Evolutionary conservation across 2,113 vertebrate species (phyloP).

Genomic region (Gobiocypris rarus): DNA sequence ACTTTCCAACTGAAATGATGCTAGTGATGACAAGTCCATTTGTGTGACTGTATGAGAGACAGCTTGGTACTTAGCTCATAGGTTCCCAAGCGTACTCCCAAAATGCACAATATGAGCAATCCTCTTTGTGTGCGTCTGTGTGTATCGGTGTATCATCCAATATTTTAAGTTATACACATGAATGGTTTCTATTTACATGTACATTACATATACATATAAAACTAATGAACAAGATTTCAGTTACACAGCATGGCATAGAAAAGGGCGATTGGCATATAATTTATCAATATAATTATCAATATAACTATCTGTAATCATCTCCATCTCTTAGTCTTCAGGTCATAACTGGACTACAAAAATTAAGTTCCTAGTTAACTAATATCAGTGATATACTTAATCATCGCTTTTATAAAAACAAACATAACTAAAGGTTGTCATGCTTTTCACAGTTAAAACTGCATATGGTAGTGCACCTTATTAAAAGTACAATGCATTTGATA

Average conservation of each 20-base stretch:
- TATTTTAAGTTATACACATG: slow-evolving; percentile 52
- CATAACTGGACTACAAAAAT: slow-evolving; percentile 34
- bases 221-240: slow-evolving; percentile 59
- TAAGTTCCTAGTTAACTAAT: slow-evolving; percentile 48
- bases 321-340: slow-evolving; percentile 16
- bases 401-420: slow-evolving; percentile 44
- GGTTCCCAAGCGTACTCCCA: slow-evolving; percentile 18
- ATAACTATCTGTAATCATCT: slow-evolving; percentile 46
- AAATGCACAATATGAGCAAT: slow-evolving; percentile 16
- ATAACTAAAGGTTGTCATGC: slow-evolving; percentile 57
- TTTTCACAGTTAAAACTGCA: slow-evolving; percentile 60
- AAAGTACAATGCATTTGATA: slow-evolving; percentile 54
- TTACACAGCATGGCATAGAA: slow-evolving; percentile 61
- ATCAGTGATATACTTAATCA: slow-evolving; percentile 44
- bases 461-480: slow-evolving; percentile 58
- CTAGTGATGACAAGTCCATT: slow-evolving; percentile 48
- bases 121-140: slow-evolving; percentile 40
- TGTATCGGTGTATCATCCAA: slow-evolving; percentile 47
- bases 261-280: slow-evolving; percentile 54
- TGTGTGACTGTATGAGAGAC: slow-evolving; percentile 15
- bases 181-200: slow-evolving; percentile 54
- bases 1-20: slow-evolving; percentile 40
- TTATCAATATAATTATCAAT: slow-evolving; percentile 48
- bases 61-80: background rate
- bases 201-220: slow-evolving; percentile 62